Percentiles rank a stretch among this genome's conserved stretches.
Evolutionary conservation across 2,113 vertebrate species (phyloP).

Genomic region (Aptenodytes patagonicus): DNA sequence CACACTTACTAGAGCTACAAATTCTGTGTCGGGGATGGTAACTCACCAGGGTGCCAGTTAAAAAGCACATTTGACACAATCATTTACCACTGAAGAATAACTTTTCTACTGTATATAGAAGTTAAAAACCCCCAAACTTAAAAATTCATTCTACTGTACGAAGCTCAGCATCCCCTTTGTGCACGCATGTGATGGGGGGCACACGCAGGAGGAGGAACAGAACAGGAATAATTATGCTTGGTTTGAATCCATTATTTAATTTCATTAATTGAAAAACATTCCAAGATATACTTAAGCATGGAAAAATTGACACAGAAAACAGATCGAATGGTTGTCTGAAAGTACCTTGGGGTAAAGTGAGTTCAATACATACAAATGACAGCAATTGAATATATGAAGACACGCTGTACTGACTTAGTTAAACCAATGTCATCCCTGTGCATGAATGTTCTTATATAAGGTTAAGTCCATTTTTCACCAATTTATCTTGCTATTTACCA

Average conservation of each 20-base stretch:
- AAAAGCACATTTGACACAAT: background rate
- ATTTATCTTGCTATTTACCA: background rate
- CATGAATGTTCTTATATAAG: background rate
- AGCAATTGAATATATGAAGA: background rate
- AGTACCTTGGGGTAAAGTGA: background rate
- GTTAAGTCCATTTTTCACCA: background rate
- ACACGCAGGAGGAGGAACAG: background rate
- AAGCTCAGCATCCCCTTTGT: background rate
- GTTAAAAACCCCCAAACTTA: background rate
- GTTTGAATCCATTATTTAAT: background rate
- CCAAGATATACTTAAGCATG: background rate
- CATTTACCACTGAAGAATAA: background rate
- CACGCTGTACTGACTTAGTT: background rate
- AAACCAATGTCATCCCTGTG: background rate
- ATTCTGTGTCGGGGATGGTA: background rate
- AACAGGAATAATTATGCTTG: background rate
- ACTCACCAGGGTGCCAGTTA: background rate
- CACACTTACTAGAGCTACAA: background rate
- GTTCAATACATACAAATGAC: background rate
- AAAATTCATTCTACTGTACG: background rate
- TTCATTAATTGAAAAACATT: background rate
- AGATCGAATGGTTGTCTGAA: background rate
- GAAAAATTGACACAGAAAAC: background rate
- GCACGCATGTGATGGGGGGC: fast-evolving
- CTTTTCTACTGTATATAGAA: background rate